Conservation (phyloP, 2,888 invertebrate genomes). For the Crepidodera aurea region DNA sequence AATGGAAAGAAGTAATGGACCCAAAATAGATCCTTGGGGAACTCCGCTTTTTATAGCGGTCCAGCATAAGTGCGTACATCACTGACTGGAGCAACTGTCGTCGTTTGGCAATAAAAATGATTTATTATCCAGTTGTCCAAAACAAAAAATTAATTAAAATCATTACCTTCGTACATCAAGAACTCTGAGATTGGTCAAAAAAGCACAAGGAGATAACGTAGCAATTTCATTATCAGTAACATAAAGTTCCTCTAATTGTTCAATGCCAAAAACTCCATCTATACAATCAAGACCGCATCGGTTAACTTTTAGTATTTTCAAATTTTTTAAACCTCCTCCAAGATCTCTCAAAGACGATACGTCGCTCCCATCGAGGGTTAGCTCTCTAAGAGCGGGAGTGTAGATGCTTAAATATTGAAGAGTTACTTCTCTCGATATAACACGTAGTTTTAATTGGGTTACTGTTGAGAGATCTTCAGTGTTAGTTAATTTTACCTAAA, state of each 20-base stretch:
- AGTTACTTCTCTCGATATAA: constrained; percentile 72
- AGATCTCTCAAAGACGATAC: constrained; percentile 73
- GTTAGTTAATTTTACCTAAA: constrained; percentile 60
- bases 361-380: constrained; percentile 74
- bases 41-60: too few relatives aligned
- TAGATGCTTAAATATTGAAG: constrained; percentile 70
- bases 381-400: constrained; percentile 68
- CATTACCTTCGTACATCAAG: constrained; percentile 61
- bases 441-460: constrained; percentile 70
- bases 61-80: too few relatives aligned
- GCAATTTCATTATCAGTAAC: constrained; percentile 71
- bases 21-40: too few relatives aligned
- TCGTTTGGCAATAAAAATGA: too few relatives aligned
- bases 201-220: constrained; percentile 70
- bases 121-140: too few relatives aligned
- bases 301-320: constrained; percentile 69
- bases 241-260: constrained; percentile 68
- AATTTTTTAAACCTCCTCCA: constrained; percentile 69
- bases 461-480: constrained; percentile 62
- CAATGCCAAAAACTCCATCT: constrained; percentile 73
- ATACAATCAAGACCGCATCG: constrained; percentile 72
- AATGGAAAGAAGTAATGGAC: too few relatives aligned
- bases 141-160: too few relatives aligned
- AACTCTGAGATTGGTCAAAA: constrained; percentile 62
- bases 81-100: too few relatives aligned